Base-by-base conservation (phyloP, 2,797 vertebrate genomes). In the Sebastes matsubarae region DNA sequence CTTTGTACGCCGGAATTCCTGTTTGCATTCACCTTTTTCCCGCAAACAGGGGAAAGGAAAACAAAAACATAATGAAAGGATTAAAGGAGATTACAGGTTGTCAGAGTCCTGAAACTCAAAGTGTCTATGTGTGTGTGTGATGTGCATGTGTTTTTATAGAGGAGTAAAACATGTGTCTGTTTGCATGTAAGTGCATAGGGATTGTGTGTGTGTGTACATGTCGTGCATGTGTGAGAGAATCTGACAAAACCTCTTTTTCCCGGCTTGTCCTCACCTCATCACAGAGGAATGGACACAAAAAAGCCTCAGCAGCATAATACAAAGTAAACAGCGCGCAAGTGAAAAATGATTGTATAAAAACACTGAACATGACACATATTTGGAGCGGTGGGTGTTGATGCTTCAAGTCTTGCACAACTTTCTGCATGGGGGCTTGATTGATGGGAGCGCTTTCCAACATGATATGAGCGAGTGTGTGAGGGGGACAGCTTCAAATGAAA, bases 1-100 rank as follows among this genome's bases (percentile, higher is more conserved):
- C 93, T 92, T 92, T 91, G 93, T 92, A 84, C 76, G 90, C 86
- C 87, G 88, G 93, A 95, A 96, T 95, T 96, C 93, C 95, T 95
- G 92, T 94, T 96, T 95, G 91, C 86, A 88, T 93, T 93, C 92
- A 94, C 92, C 94, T 94, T 93, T 92, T 89, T 70, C 79, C 90
- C 54, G 88, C 83, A 92, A 92, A 94, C 88, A 93, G 88, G 80
- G 81, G 66, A 80, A 90, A 92, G 79, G 84, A 94, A 93, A 94
- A 94, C 91, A 92, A 91, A 94, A 96, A 92, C 86, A 92, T 87
- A 95, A 95, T 91, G 85, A 92, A 93, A 57, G 92, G 92, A 95
- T 94, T 95, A 94, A 86, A 80, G 82, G 68, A 89, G 92, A 95
- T 91, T 93, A 92, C 87, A 90, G 91, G 90, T 90, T 92, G 89